These are phyloP conservation scores for Coregonus ussuriensis DNA, from an alignment of 2,797 vertebrate genomes.

Conservation along the genomic window DNA sequence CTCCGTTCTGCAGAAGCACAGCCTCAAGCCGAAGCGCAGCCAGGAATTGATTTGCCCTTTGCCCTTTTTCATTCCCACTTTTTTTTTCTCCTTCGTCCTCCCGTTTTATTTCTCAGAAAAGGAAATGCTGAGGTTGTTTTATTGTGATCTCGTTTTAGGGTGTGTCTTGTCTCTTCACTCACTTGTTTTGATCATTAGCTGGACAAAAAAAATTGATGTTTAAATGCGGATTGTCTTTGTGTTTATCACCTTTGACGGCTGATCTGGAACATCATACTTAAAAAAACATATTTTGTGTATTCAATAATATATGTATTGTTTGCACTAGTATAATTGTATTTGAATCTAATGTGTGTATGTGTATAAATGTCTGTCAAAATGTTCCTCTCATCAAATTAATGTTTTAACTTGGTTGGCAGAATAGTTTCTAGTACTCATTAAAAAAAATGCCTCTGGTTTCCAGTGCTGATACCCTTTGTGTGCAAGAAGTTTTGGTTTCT, in stretches of 20 bases:
- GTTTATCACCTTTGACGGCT: neutral
- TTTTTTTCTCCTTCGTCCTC: constrained; percentile 7
- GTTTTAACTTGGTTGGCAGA: neutral
- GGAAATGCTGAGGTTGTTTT: neutral
- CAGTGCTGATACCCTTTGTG: neutral
- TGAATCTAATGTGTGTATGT: neutral
- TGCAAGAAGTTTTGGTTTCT: neutral
- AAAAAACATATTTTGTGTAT: neutral
- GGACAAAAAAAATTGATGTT: neutral
- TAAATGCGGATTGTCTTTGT: neutral
- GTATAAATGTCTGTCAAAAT: too few relatives aligned
- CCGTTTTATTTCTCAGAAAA: neutral
- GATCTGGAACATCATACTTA: neutral
- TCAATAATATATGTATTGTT: neutral
- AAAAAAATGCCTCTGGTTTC: neutral
- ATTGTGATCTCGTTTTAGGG: constrained; percentile 24
- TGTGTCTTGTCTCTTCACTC: neutral
- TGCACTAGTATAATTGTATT: neutral
- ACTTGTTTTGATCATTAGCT: neutral
- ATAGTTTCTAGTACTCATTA: neutral
- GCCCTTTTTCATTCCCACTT: constrained; percentile 12
- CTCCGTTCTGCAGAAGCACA: constrained; percentile 5
- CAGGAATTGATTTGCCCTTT: constrained; percentile 14
- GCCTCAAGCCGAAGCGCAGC: neutral
- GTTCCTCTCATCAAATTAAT: neutral